Evolutionary conservation across 2,888 invertebrate genomes (phyloP), one percentile per base, ranked within the genome.

Genomic region (Neocrepidodera transversa): DNA sequence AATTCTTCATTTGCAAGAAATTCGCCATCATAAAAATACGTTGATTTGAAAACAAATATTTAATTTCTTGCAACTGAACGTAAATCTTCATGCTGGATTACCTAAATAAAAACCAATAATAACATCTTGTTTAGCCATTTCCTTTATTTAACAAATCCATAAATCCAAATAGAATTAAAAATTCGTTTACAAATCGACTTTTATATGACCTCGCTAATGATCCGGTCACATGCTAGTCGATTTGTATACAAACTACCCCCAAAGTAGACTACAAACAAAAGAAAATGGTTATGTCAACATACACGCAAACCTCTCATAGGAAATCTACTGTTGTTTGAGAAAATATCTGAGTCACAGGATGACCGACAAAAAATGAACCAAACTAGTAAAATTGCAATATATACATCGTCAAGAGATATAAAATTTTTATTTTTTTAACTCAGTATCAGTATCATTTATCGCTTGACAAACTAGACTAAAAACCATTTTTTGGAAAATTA

Each of bases 231-330:
- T 61, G 61, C 38, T 32, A 32, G 2, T 32, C 60, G 53, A 61
- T 43, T 50, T 23, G 32, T 49, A 42, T 48, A 56, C 49, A 49
- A 59, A 42, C 54, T 54, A 54, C 49, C 43, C 48, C 38, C 38
- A 54, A 53, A 54, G 26, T 47, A 54, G 23, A 49, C 59, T 59
- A 59, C 59, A 50, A 59, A 58, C 23, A 45, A 58, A 54, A 35
- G 40, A 45, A 32, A 40, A 30, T 58, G 48, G 20, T 40, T 43
- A 28, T 43, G 42, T 35, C 14, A 32, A 57, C 56, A 53, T n/a
- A 17, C 30, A 51, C 59, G 59, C 59, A 59, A 59, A 38, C 38
- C 48, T 35, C 28, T 40, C 14, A 8, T 28, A 2, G 30, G 10
- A 13, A 32, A 32, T 11, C 32, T 32, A 32, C 32, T 32, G 3